phyloP scores from a whole-genome alignment of 2,888 invertebrate species.

The Morpho helenor region DNA sequence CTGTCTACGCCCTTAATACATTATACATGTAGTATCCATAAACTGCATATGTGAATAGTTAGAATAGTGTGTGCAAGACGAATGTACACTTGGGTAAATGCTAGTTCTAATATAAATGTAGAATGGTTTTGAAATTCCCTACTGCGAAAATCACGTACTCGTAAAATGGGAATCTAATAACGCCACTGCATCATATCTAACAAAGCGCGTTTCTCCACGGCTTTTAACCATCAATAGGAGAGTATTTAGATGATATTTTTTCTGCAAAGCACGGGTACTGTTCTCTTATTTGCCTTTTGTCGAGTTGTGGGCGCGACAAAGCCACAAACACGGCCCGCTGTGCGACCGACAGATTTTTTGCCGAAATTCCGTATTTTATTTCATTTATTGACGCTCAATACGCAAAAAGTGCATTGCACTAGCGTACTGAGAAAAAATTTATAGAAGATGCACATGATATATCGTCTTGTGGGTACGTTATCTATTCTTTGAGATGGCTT shows the following conservation, averaged over 20 bases:
- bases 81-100: too few species aligned
- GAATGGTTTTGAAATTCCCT: too few species aligned
- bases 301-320: slow-evolving; percentile 75
- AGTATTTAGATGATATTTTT: slow-evolving; percentile 76
- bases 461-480: slow-evolving; percentile 54
- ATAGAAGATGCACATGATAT: slow-evolving; percentile 70
- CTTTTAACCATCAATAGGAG: slow-evolving; percentile 76
- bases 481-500: slow-evolving; percentile 46
- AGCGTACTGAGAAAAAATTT: slow-evolving; percentile 49
- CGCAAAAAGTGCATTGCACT: slow-evolving; percentile 45
- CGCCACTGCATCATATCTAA: slow-evolving; percentile 65
- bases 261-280: slow-evolving; percentile 51
- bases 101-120: too few species aligned
- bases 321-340: slow-evolving; percentile 76
- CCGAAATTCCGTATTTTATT: slow-evolving; percentile 71
- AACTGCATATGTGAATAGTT: too few species aligned
- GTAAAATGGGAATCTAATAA: slow-evolving; percentile 70
- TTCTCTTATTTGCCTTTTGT: slow-evolving; percentile 79
- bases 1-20: too few species aligned
- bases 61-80: too few species aligned
- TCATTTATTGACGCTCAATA: slow-evolving; percentile 60
- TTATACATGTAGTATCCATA: too few species aligned
- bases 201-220: slow-evolving; percentile 70
- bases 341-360: slow-evolving; percentile 66
- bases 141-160: too few species aligned